These are phyloP conservation scores for Phenganax stokvisi DNA, from an alignment of 92 coral and sea anemone species.

Conservation along the genomic window DNA sequence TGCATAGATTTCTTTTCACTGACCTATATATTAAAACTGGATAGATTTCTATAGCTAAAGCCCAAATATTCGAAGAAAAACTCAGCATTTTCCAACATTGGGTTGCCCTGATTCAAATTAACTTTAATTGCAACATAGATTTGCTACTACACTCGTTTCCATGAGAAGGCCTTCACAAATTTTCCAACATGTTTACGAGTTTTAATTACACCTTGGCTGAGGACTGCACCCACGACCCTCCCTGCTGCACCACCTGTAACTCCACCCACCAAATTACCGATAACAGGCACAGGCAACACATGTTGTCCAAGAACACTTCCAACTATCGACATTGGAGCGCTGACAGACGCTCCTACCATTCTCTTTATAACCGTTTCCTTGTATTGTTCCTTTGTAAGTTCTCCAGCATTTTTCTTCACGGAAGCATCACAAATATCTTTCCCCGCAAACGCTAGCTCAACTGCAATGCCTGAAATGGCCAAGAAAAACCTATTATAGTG, in stretches of 20 bases:
- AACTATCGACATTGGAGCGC: conserved; percentile 29
- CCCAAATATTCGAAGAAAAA: background rate
- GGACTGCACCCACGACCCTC: conserved; percentile 27
- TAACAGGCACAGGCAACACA: conserved; percentile 26
- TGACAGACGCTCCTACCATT: conserved; percentile 29
- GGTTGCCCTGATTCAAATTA: too few species aligned
- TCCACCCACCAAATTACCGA: conserved; percentile 36
- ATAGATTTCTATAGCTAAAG: background rate
- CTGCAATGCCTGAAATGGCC: background rate
- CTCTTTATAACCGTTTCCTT: conserved; percentile 39
- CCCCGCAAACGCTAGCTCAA: conserved; percentile 34
- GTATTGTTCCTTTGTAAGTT: conserved; percentile 27
- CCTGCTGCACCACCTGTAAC: conserved; percentile 31
- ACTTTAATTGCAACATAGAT: too few species aligned
- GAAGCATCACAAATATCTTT: conserved; percentile 40
- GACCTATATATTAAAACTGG: background rate
- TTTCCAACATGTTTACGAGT: conserved; percentile 30
- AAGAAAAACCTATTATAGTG: too few species aligned
- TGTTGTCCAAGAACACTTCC: conserved; percentile 37
- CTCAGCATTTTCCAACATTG: background rate
- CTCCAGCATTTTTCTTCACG: conserved; percentile 23
- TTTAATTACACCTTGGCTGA: conserved; percentile 23
- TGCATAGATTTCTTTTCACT: background rate
- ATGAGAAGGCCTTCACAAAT: conserved; percentile 21
- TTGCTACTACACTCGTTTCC: conserved; percentile 9